Base-by-base conservation (phyloP, 1,140 invertebrate genomes). In the Apocrypta bakeri region DNA sequence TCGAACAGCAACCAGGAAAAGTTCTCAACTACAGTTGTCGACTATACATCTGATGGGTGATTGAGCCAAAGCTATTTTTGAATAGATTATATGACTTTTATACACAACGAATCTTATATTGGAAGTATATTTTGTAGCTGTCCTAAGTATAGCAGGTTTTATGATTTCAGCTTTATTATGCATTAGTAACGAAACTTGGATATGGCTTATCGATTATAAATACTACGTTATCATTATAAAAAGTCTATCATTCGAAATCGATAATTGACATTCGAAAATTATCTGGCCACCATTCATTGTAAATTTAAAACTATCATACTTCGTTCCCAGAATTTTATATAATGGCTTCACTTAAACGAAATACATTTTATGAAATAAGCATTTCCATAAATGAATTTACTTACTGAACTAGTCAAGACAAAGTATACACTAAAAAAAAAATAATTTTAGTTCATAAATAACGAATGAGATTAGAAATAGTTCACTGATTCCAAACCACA, bases 11-110 rank as follows among this genome's bases (percentile, higher is more conserved):
- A 8, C 61, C 33, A 40, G 56, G 73, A 77, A 77, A 66, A 66
- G 66, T 66, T 77, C 37, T 27, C 61, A 31, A 77, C 31, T 77
- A 25, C 64, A 27, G 56, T 9, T n/a, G 2, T 29, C 42, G 3
- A 29, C 33, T 68, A 14, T n/a, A 37, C 9, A 63, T 11, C 31
- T 76, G 27, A 73, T 29, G 37, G 14, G 12, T 42, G 27, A 48
- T 31, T 71, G 66, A 27, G 8, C 40, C 56, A 56, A 79, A 27
- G 21, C n/a, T 71, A 79, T 79, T 71, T 79, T 79, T 56, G 25
- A 79, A 78, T 78, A 78, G 63, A 78, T 78, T 42, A 1, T 68
- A 68, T 42, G 75, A 78, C 33, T 68, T 78, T 78, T 66, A 56
- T 31, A 56, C 33, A 64, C 12, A 78, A 78, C 66, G 14, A 78